A percentile compares a stretch with the other conserved stretches of the same genome.
These are phyloP conservation scores for Labeo calbasu DNA, from an alignment of 2,797 vertebrate species.

Conservation along the genomic window DNA sequence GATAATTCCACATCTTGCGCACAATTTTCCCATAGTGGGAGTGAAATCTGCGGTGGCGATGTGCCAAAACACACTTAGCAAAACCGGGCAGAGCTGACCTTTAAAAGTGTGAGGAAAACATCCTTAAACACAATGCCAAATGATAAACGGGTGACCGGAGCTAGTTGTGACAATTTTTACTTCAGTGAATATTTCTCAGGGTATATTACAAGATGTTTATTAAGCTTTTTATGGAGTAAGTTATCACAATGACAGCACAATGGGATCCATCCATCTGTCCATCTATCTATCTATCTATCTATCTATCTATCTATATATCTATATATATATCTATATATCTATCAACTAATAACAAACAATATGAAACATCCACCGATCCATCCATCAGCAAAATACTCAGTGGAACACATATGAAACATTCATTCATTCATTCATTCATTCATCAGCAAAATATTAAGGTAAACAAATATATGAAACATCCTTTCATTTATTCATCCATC, in stretches of 20 bases:
- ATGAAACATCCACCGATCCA: no score
- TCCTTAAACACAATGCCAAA: constrained; percentile 54
- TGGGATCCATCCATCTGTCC: background rate
- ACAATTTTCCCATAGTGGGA: constrained; percentile 40
- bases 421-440: no score
- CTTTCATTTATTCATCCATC: no score
- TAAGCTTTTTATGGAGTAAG: background rate
- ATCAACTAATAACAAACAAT: no score
- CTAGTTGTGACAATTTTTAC: constrained; percentile 6
- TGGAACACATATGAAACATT: no score
- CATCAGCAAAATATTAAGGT: no score
- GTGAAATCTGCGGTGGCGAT: constrained; percentile 40
- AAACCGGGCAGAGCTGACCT: constrained; percentile 53
- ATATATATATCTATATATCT: background rate
- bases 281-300: background rate
- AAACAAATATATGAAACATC: no score
- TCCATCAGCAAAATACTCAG: no score
- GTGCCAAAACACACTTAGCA: constrained; percentile 61
- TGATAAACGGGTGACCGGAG: constrained; percentile 4
- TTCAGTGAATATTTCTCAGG: background rate
- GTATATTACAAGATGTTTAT: background rate
- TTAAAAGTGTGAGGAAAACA: constrained; percentile 61
- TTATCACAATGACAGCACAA: background rate
- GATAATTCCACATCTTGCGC: constrained; percentile 48
- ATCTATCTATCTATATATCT: background rate